These are phyloP conservation scores for Drosophila paracracens DNA, from an alignment of 2,888 invertebrate genomes.

Conservation along the genomic window DNA sequence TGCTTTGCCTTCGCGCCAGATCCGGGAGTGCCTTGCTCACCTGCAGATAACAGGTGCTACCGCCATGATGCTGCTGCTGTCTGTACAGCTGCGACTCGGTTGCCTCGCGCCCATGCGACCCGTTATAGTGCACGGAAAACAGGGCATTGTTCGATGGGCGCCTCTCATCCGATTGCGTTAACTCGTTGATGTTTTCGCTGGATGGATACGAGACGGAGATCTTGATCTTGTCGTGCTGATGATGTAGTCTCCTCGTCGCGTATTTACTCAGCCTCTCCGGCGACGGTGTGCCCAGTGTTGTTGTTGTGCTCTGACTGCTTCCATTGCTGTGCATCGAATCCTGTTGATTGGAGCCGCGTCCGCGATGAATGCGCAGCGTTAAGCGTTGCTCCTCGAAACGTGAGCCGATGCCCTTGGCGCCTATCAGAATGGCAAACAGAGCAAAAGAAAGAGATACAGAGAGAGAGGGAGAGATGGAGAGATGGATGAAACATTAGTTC, in stretches of 20 bases:
- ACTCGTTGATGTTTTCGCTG: conserved; percentile 88
- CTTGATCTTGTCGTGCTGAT: conserved; percentile 91
- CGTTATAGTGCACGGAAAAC: conserved; percentile 88
- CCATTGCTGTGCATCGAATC: conserved; percentile 88
- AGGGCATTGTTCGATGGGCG: conserved; percentile 80
- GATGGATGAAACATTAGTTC: conserved; percentile 36
- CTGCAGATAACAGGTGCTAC: conserved; percentile 87
- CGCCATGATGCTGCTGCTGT: conserved; percentile 73
- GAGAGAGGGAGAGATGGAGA: background rate
- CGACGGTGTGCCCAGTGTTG: conserved; percentile 88
- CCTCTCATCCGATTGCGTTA: conserved; percentile 82
- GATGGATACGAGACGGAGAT: conserved; percentile 95
- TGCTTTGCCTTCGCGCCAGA: conserved; percentile 82
- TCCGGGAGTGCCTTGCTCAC: conserved; percentile 85
- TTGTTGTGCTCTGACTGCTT: conserved; percentile 89
- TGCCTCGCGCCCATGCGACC: conserved; percentile 88
- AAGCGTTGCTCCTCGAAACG: conserved; percentile 96
- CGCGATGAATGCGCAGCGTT: conserved; percentile 95
- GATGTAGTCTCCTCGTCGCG: conserved; percentile 86
- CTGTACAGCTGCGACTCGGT: conserved; percentile 86
- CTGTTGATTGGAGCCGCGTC: conserved; percentile 90
- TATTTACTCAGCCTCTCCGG: conserved; percentile 88
- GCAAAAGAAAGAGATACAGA: background rate
- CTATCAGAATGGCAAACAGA: conserved; percentile 68
- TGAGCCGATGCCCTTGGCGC: conserved; percentile 89